A percentile compares a stretch with the other conserved stretches of the same genome.
These are phyloP conservation scores for Ceriagrion tenellum DNA, from an alignment of 2,888 invertebrate genomes.

Conservation along the genomic window DNA sequence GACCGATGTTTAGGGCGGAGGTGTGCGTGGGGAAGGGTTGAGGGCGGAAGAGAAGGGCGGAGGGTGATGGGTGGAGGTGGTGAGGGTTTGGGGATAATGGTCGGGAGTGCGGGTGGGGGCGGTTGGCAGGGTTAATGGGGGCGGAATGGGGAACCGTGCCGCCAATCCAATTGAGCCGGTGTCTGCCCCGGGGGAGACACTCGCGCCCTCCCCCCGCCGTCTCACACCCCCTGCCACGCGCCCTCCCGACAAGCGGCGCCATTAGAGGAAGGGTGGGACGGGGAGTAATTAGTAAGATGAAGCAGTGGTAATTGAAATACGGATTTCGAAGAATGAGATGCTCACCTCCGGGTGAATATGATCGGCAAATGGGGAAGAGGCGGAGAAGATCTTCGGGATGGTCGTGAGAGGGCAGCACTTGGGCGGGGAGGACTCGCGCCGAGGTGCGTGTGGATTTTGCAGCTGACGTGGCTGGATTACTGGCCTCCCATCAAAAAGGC, in stretches of 20 bases:
- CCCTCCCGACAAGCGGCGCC: slow-evolving; percentile 28
- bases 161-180: slow-evolving; percentile 28
- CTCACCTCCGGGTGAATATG: background rate
- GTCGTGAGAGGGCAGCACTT: background rate
- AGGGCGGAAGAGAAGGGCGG: no score
- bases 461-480: no score
- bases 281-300: slow-evolving; percentile 64
- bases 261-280: slow-evolving; percentile 35
- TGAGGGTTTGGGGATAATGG: background rate
- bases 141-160: background rate
- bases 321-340: slow-evolving; percentile 55
- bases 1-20: background rate
- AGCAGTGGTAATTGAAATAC: slow-evolving; percentile 66
- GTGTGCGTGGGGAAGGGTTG: background rate
- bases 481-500: no score
- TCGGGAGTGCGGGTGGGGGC: background rate
- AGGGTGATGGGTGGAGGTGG: background rate
- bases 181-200: slow-evolving; percentile 17
- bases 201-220: background rate
- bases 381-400: background rate
- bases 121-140: slow-evolving; percentile 4
- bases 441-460: background rate
- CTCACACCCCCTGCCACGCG: no score
- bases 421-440: background rate
- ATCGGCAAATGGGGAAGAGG: background rate